A percentile compares a stretch with the other conserved stretches of the same genome.
phyloP scores from a whole-genome alignment of 2,888 invertebrate genomes.

The Yponomeuta evonymella region DNA sequence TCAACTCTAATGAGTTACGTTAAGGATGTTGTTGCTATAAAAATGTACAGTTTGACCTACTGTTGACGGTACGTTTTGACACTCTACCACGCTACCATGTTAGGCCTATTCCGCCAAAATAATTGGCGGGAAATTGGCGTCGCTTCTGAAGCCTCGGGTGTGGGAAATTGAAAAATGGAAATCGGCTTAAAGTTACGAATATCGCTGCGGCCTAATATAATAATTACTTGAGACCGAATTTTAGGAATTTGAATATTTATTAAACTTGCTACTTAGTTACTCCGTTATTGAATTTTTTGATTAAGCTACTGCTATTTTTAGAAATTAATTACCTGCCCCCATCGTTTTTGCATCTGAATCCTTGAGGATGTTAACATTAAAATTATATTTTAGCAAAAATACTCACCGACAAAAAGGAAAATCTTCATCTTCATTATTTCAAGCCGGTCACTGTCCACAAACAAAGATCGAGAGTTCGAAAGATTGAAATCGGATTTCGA shows the following conservation, averaged over 20 bases:
- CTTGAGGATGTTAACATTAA: neutral
- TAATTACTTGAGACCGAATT: neutral
- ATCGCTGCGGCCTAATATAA: neutral
- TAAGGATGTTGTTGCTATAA: neutral
- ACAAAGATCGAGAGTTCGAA: slow-evolving; percentile 23
- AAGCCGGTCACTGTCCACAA: slow-evolving; percentile 5
- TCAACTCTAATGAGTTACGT: neutral
- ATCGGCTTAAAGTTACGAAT: slow-evolving; percentile 4
- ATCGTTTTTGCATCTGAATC: neutral
- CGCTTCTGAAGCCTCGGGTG: slow-evolving; percentile 12
- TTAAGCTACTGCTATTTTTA: neutral
- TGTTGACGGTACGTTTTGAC: neutral
- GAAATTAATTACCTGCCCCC: neutral
- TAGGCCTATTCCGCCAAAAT: slow-evolving; percentile 17
- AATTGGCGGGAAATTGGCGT: slow-evolving; percentile 28
- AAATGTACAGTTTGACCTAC: neutral
- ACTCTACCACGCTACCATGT: neutral
- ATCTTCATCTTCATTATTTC: slow-evolving; percentile 49
- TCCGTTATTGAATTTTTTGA: neutral
- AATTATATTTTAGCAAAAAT: slow-evolving; percentile 17
- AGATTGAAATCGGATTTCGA: slow-evolving; percentile 32
- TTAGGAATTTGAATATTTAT: neutral
- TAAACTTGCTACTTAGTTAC: neutral
- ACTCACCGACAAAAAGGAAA: slow-evolving; percentile 61
- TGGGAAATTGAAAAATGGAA: slow-evolving; percentile 10